A percentile compares a stretch with the other conserved stretches of the same genome.
Evolutionary conservation across 1,140 invertebrate genomes (phyloP).

Genomic region (Cotesia typhae): DNA sequence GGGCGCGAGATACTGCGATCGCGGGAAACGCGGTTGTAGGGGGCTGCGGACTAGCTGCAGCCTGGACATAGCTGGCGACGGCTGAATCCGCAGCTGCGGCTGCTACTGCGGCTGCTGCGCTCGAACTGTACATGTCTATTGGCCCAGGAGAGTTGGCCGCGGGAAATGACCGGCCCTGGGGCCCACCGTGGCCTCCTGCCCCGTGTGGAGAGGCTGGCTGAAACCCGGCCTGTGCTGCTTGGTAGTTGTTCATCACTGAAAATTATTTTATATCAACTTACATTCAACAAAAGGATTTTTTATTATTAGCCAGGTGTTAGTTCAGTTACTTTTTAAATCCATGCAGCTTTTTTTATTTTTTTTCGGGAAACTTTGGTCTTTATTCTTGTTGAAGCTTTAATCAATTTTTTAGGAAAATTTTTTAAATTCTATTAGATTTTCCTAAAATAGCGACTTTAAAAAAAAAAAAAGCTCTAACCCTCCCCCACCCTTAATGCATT

Average conservation of each 20-base stretch:
- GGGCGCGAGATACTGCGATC: conserved; percentile 87
- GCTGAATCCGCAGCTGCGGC: conserved; percentile 64
- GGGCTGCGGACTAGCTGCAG: conserved; percentile 87
- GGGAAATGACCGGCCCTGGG: conserved; percentile 80
- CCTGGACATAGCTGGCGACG: conserved; percentile 88
- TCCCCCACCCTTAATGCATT: no score
- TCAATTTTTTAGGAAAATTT: no score
- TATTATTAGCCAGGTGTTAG: no score
- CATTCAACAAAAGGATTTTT: no score
- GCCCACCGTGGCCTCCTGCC: conserved; percentile 68
- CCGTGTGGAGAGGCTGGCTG: conserved; percentile 75
- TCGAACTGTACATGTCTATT: conserved; percentile 89
- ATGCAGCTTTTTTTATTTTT: no score
- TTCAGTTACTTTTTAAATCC: no score
- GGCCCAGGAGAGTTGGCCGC: conserved; percentile 87
- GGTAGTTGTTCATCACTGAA: conserved; percentile 96
- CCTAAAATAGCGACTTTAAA: no score
- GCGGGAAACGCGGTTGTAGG: conserved; percentile 83
- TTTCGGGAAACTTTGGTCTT: no score
- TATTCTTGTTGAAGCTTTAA: no score
- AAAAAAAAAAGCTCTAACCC: no score
- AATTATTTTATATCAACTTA: conserved; percentile 41
- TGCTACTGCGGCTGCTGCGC: conserved; percentile 75
- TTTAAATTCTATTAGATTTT: no score
- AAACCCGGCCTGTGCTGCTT: conserved; percentile 79